Percentiles rank a stretch among this genome's conserved stretches.
Conservation (phyloP, 2,888 invertebrate species). For the Parapristionchus giblindavisi region DNA sequence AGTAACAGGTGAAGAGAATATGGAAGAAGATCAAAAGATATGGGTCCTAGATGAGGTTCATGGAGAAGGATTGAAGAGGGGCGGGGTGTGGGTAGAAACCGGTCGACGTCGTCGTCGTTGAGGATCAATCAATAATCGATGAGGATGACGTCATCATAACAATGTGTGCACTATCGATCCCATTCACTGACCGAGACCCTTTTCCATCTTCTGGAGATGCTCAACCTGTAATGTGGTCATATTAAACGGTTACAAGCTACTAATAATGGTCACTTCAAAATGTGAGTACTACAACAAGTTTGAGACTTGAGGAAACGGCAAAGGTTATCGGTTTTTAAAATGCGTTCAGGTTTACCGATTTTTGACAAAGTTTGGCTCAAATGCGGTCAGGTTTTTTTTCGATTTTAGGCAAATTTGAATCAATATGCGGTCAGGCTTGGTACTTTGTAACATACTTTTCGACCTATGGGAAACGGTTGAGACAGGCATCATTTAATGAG, state of each 20-base stretch:
- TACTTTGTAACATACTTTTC: too few relatives aligned
- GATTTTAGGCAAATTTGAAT: too few relatives aligned
- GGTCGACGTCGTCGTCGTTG: constrained; percentile 8
- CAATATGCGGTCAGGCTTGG: too few relatives aligned
- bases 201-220: constrained; percentile 65
- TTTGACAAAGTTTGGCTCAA: too few relatives aligned
- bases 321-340: too few relatives aligned
- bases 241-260: background rate
- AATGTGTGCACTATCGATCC: constrained; percentile 13
- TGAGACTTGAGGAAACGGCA: too few relatives aligned
- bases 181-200: constrained; percentile 25
- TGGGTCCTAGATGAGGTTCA: background rate
- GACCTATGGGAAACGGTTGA: too few relatives aligned
- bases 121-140: too few relatives aligned
- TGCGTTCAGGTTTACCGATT: too few relatives aligned
- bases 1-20: constrained; percentile 4
- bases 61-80: background rate
- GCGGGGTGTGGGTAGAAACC: background rate
- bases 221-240: constrained; percentile 41
- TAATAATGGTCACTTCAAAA: background rate
- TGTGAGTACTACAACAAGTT: too few relatives aligned
- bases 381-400: too few relatives aligned
- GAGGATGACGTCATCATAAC: constrained; percentile 7
- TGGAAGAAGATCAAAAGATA: constrained; percentile 3
- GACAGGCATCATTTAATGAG: too few relatives aligned